Evolutionary conservation across 2,888 invertebrate species (phyloP), one percentile per base, ranked within the genome.

Genomic region (Pristionchus maxplancki): DNA sequence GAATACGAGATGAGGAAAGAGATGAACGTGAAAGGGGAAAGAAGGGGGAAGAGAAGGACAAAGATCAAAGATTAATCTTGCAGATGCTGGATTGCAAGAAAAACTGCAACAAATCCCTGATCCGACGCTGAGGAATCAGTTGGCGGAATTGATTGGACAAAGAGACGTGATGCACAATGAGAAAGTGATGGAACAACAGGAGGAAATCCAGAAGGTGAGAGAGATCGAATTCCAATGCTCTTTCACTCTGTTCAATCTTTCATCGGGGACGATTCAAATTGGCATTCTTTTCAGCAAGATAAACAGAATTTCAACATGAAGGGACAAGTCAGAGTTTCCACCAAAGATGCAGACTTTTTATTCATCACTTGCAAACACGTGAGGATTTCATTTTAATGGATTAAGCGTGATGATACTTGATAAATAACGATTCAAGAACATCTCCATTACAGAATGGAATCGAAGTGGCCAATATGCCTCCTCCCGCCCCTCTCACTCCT

Each of bases 11-110:
- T 71, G 71, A 71, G 71, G 71, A 20, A 71, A 24, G 58, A 24
- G 24, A n/a, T 58, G 58, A 67, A 67, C 34, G 67, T 11, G 34
- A 20, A 34, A 67, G 24, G 34, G 34, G 34, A 34, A 67, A n/a
- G 58, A n/a, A 58, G 20, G 34, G 34, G 34, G 13, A 67, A n/a
- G 58, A n/a, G n/a, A 17, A 28, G 74, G 44, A 28, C 78, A 44
- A 17, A 78, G 78, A 78, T 78, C 78, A 78, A 44, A 44, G 78
- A 78, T 44, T n/a, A 78, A 74, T 74, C 13, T 78, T 78, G 24
- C 78, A 78, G 78, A 78, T 78, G n/a, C 9, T 2, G 44, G n/a
- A 4, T 13, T 78, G 20, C 20, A 20, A n/a, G 78, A 24, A 20
- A 6, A 37, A 3, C 71, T 71, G 37, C 71, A 71, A 8, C 17